Base-by-base conservation (phyloP, 2,113 vertebrate genomes). In the Urocitellus parryii region DNA sequence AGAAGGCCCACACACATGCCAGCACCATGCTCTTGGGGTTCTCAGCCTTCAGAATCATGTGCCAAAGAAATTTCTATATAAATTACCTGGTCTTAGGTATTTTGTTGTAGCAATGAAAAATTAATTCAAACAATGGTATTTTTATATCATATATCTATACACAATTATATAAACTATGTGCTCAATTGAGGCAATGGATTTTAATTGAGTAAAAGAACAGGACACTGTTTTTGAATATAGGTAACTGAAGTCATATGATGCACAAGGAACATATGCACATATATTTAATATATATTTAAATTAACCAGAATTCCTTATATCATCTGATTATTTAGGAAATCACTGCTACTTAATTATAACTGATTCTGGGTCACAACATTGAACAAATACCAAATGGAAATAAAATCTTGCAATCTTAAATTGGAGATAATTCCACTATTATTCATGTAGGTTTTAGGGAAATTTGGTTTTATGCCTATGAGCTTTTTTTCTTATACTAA, bases 381-480 rank as follows among this genome's bases (percentile, higher is more conserved):
- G 8, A 22, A 95, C 14, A 80, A 92, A 91, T 0, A 48, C 0
- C 32, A 90, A 81, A 2, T n/a, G 24, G 61, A 63, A 27, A 90
- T 22, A 58, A 85, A 88, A 74, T 67, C 9, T 32, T 77, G 10
- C 5, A 29, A 37, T 89, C 39, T 88, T 92, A 93, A 65, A 70
- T 79, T 85, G 51, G 3, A 92, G 8, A 70, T 87, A 74, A 92
- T 87, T 42, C 4, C 4, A 82, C 3, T 82, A 86, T 48, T 4
- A 89, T 58, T 34, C 22, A 68, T 81, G 25, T 94, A 65, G 16
- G 32, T 96, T 95, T 87, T 90, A 48, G 17, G 5, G 27, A 42
- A 67, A 45, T 83, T 93, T 91, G 63, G 68, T 45, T 91, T 82
- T 92, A 73, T 80, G n/a, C 32, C 12, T 79, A 51, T 45, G 48